Percentiles rank a stretch among this genome's conserved stretches.
phyloP scores from a whole-genome alignment of 1,140 invertebrate genomes.

The Harpegnathos saltator region DNA sequence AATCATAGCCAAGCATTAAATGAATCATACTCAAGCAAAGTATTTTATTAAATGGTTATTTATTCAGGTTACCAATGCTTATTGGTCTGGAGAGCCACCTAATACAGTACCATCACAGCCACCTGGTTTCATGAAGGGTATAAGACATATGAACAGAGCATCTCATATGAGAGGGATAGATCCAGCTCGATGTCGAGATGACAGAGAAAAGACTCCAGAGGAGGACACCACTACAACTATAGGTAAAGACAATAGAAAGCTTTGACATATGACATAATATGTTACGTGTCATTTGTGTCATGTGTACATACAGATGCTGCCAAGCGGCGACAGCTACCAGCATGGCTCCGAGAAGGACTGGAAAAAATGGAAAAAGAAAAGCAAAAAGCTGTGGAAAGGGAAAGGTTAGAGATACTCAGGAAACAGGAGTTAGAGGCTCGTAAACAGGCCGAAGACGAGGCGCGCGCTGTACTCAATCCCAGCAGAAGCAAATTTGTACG shows the following conservation, averaged over 20 bases:
- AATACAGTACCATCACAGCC: slow-evolving; percentile 75
- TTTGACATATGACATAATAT: background rate
- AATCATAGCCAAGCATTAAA: too few relatives aligned
- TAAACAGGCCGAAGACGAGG: slow-evolving; percentile 89
- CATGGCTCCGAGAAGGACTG: slow-evolving; percentile 98
- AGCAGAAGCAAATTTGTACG: slow-evolving; percentile 94
- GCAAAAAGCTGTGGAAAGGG: slow-evolving; percentile 93
- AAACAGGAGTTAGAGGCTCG: slow-evolving; percentile 88
- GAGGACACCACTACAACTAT: slow-evolving; percentile 83
- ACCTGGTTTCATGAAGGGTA: slow-evolving; percentile 81
- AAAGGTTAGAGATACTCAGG: slow-evolving; percentile 89
- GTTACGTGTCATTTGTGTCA: too few relatives aligned
- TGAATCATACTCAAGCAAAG: too few relatives aligned
- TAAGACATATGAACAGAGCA: slow-evolving; percentile 77
- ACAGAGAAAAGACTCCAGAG: slow-evolving; percentile 83
- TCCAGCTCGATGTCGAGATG: slow-evolving; percentile 79
- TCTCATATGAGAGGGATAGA: slow-evolving; percentile 79
- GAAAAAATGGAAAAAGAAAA: slow-evolving; percentile 99
- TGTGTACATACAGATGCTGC: slow-evolving; percentile 93
- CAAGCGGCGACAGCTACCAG: slow-evolving; percentile 95
- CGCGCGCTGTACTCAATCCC: slow-evolving; percentile 87
- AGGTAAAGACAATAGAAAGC: slow-evolving; percentile 74
- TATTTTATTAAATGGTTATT: slow-evolving; percentile 28
- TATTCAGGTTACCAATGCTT: slow-evolving; percentile 76
- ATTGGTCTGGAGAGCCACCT: slow-evolving; percentile 83